Percentiles rank a stretch among this genome's conserved stretches.
Conservation (phyloP, 2,113 vertebrate species). For the Scophthalmus maximus region DNA sequence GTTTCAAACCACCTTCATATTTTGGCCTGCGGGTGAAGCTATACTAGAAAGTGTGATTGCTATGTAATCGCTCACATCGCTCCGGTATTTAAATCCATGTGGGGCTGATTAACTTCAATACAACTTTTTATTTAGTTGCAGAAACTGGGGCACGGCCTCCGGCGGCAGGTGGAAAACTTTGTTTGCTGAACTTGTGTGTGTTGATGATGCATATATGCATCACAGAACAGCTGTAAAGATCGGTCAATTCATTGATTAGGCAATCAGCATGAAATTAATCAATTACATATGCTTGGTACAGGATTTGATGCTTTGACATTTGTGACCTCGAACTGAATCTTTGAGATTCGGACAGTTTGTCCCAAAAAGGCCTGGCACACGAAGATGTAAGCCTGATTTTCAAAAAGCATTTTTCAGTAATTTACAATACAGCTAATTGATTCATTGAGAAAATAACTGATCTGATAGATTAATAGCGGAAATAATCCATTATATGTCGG, state of each 20-base stretch:
- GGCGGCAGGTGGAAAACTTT: neutral
- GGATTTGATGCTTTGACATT: neutral
- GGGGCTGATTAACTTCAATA: constrained; percentile 6
- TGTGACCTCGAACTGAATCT: neutral
- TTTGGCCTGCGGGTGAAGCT: constrained; percentile 15
- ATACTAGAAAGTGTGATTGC: constrained; percentile 32
- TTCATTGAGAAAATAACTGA: too few relatives aligned
- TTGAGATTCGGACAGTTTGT: too few relatives aligned
- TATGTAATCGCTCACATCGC: constrained; percentile 35
- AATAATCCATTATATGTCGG: too few relatives aligned
- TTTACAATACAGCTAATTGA: too few relatives aligned
- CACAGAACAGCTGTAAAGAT: neutral
- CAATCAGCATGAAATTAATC: neutral
- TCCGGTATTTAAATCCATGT: constrained; percentile 22
- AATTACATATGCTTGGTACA: neutral
- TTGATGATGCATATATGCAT: neutral
- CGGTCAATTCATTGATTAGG: neutral
- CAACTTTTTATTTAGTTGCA: constrained; percentile 2
- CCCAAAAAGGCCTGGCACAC: neutral
- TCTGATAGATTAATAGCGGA: neutral
- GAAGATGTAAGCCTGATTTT: too few relatives aligned
- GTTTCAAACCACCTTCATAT: constrained; percentile 2
- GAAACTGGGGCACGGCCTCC: constrained; percentile 8
- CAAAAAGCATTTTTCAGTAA: neutral
- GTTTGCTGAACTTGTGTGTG: neutral